phyloP scores from a whole-genome alignment of 2,797 vertebrate species.

The Pyrocephalus nanus region DNA sequence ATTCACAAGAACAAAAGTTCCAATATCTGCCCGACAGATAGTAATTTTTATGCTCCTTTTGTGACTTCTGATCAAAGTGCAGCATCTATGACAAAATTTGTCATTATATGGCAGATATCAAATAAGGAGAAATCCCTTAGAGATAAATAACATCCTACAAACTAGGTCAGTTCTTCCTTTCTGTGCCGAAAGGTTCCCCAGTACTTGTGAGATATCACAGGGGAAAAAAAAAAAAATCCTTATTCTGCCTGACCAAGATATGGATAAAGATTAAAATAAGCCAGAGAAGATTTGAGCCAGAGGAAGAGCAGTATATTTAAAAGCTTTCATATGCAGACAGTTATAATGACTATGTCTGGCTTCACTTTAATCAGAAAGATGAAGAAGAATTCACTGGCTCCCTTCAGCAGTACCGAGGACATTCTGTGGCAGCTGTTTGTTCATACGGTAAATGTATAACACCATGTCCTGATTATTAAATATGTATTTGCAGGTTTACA shows the following conservation, averaged over 20 bases:
- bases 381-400: constrained; percentile 28
- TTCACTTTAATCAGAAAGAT: constrained; percentile 53
- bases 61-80: constrained; percentile 18
- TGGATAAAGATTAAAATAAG: constrained; percentile 46
- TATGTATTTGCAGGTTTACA: constrained; percentile 54
- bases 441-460: constrained; percentile 38
- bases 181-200: background rate
- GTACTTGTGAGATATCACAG: background rate
- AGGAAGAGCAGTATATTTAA: constrained; percentile 38
- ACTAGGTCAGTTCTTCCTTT: constrained; percentile 45
- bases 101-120: background rate
- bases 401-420: constrained; percentile 35
- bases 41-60: background rate
- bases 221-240: background rate
- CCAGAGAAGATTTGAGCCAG: constrained; percentile 2
- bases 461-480: constrained; percentile 50
- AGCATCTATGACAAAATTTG: background rate
- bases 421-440: constrained; percentile 47
- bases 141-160: constrained; percentile 39
- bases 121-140: background rate
- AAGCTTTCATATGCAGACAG: constrained; percentile 54
- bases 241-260: constrained; percentile 39
- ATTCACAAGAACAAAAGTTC: constrained; percentile 16
- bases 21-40: background rate
- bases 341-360: constrained; percentile 35